phyloP scores from a whole-genome alignment of 92 coral and sea anemone species.

The Palythoa grandiflora region DNA sequence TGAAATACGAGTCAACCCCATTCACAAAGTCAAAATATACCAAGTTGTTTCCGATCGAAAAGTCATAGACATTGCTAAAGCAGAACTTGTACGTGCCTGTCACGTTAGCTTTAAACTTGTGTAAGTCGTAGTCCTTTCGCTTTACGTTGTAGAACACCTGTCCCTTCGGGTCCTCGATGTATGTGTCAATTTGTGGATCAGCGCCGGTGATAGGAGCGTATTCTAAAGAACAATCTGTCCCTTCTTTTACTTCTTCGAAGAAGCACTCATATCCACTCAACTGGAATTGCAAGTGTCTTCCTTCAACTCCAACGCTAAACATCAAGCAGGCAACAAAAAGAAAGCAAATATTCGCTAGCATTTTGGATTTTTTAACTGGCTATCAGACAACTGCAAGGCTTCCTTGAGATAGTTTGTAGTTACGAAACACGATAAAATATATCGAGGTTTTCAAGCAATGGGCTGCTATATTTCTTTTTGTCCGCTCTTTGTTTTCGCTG shows the following conservation, averaged over 20 bases:
- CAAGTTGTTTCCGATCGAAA: slow-evolving; percentile 90
- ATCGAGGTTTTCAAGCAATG: background rate
- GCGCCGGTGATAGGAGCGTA: slow-evolving; percentile 97
- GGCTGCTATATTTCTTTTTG: background rate
- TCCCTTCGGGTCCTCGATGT: slow-evolving; percentile 89
- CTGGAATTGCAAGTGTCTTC: slow-evolving; percentile 96
- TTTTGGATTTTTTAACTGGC: background rate
- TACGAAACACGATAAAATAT: background rate
- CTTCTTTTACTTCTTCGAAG: slow-evolving; percentile 87
- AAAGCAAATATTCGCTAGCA: slow-evolving; percentile 6
- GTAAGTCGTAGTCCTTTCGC: slow-evolving; percentile 94
- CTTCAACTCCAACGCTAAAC: slow-evolving; percentile 29
- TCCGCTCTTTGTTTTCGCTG: background rate
- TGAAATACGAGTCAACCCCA: slow-evolving; percentile 75
- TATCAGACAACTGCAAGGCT: background rate
- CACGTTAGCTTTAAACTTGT: slow-evolving; percentile 73
- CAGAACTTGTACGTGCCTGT: slow-evolving; percentile 94
- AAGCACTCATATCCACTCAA: slow-evolving; percentile 97
- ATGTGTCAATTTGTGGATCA: slow-evolving; percentile 89
- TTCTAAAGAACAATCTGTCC: slow-evolving; percentile 91
- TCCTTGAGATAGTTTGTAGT: background rate
- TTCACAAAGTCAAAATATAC: slow-evolving; percentile 94
- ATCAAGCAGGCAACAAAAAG: slow-evolving; percentile 22
- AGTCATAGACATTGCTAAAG: slow-evolving; percentile 93
- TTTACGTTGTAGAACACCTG: slow-evolving; percentile 78